Evolutionary conservation across 2,113 vertebrate species (phyloP).

Genomic region (Micromys minutus): DNA sequence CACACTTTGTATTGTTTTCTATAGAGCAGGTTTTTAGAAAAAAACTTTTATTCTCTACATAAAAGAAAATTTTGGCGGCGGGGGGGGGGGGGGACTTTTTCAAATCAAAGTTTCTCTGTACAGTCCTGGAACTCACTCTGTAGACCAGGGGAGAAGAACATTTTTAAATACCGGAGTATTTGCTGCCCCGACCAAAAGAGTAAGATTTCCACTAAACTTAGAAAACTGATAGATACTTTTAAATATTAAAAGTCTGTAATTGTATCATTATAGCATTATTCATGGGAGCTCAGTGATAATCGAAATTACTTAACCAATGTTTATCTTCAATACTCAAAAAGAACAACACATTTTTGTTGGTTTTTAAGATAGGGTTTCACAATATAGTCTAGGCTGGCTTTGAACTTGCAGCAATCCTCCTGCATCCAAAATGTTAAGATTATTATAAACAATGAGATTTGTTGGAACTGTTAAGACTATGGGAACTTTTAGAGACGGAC

Average conservation of each 20-base stretch:
- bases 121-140: neutral
- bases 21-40: neutral
- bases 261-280: conserved; percentile 22
- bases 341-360: neutral
- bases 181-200: conserved; percentile 13
- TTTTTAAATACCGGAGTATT: conserved; percentile 2
- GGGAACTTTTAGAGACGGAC: neutral
- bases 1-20: neutral
- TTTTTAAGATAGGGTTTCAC: neutral
- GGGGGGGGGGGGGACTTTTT: neutral
- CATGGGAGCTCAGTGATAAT: conserved; percentile 35
- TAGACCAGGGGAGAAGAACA: neutral
- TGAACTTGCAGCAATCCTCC: neutral
- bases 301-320: conserved; percentile 33
- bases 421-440: neutral
- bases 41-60: neutral
- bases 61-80: neutral
- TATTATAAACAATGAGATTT: neutral
- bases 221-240: conserved; percentile 50
- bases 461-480: neutral
- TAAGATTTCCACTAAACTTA: conserved; percentile 51
- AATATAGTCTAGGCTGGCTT: neutral
- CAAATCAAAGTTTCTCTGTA: neutral
- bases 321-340: conserved; percentile 37
- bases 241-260: neutral